phyloP scores from a whole-genome alignment of 2,113 vertebrate genomes.

The Corythaixoides concolor region DNA sequence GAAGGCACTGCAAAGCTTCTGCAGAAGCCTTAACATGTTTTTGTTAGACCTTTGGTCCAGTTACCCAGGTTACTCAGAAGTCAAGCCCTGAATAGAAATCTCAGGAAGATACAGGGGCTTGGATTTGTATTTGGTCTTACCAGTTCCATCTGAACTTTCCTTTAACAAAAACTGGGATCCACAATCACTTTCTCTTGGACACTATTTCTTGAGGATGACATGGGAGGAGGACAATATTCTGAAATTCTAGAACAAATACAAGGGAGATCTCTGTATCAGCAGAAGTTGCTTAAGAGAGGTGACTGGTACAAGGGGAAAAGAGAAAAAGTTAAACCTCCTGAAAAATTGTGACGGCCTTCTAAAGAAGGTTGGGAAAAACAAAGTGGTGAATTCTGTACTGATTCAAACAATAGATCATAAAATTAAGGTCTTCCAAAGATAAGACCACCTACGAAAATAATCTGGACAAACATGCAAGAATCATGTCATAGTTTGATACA shows the following conservation, averaged over 20 bases:
- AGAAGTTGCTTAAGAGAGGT: not conserved
- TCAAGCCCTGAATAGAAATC: not conserved
- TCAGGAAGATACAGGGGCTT: not conserved
- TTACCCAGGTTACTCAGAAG: not conserved
- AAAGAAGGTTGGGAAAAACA: not conserved
- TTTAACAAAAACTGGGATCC: not conserved
- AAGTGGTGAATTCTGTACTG: not conserved
- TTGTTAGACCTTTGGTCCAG: not conserved
- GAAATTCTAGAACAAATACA: slow-evolving; percentile 29
- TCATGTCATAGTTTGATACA: not conserved
- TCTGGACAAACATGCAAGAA: not conserved
- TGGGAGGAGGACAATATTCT: not conserved
- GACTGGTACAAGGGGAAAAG: not conserved
- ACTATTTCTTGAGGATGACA: not conserved
- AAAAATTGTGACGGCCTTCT: not conserved
- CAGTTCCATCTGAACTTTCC: not conserved
- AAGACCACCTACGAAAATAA: not conserved
- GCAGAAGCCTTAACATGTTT: not conserved
- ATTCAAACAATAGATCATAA: not conserved
- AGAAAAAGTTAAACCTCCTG: not conserved
- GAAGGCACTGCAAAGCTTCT: not conserved
- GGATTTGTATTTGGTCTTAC: not conserved
- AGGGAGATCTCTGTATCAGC: not conserved
- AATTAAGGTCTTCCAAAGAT: not conserved
- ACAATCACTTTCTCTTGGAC: not conserved